phyloP scores from a whole-genome alignment of 2,888 invertebrate species.

The Amblyjoppa proteus region DNA sequence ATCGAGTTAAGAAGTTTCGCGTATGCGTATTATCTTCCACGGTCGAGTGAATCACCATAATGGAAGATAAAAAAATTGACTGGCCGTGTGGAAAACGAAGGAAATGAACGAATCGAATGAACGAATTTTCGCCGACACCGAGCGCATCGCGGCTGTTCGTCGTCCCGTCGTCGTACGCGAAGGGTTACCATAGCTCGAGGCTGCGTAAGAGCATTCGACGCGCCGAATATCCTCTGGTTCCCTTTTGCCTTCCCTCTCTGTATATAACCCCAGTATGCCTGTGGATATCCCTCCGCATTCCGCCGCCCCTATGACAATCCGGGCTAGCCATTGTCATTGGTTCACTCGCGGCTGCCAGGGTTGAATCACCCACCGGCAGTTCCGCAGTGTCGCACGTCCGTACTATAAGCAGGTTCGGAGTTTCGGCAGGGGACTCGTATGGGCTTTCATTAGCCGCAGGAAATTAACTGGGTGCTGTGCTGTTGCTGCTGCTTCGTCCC shows the following conservation, averaged over 20 bases:
- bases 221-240: constrained; percentile 48
- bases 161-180: constrained; percentile 32
- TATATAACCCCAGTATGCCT: constrained; percentile 11
- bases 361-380: constrained; percentile 52
- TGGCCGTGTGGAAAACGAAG: constrained; percentile 58
- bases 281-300: constrained; percentile 37
- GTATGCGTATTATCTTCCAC: constrained; percentile 47
- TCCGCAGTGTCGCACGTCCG: constrained; percentile 50
- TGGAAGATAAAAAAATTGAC: constrained; percentile 64
- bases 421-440: constrained; percentile 61
- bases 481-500: constrained; percentile 36
- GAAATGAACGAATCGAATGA: constrained; percentile 67
- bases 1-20: constrained; percentile 27
- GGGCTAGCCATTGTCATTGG: constrained; percentile 59
- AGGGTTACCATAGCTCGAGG: constrained; percentile 60
- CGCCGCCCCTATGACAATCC: constrained; percentile 39
- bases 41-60: constrained; percentile 50
- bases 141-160: constrained; percentile 29
- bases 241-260: neutral
- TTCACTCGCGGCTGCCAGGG: constrained; percentile 46
- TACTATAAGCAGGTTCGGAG: constrained; percentile 57
- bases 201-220: constrained; percentile 63
- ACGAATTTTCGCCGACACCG: constrained; percentile 47
- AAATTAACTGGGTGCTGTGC: constrained; percentile 81
- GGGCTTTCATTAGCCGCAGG: constrained; percentile 84